Percentiles rank a stretch among this genome's conserved stretches.
Conservation (phyloP, 2,797 vertebrate species). For the Dromococcyx pavoninus region DNA sequence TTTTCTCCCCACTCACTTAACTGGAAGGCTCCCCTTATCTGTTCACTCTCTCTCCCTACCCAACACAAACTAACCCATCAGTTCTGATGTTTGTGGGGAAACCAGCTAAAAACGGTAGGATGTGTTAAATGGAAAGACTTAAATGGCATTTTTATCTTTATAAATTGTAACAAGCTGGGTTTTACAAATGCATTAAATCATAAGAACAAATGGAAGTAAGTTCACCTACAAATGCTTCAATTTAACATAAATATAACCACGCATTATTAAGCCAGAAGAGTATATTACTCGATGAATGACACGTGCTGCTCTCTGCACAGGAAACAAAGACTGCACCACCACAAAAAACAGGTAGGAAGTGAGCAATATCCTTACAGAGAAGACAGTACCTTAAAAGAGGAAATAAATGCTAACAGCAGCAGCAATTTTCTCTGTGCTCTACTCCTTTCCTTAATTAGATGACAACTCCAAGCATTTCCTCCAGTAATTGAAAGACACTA, state of each 20-base stretch:
- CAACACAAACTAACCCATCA: not conserved
- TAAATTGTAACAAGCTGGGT: not conserved
- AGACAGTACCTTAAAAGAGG: not conserved
- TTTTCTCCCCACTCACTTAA: not conserved
- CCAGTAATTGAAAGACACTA: not conserved
- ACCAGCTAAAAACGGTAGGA: not conserved
- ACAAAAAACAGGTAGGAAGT: constrained; percentile 8
- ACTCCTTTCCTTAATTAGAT: not conserved
- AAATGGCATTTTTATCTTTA: not conserved
- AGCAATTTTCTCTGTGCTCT: not conserved
- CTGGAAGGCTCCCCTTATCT: not conserved
- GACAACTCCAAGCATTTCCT: not conserved
- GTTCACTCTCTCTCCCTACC: not conserved
- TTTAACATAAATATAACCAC: not conserved
- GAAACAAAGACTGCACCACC: not conserved
- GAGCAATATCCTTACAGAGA: not conserved
- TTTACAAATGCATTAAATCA: not conserved
- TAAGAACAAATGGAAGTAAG: not conserved
- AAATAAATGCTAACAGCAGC: not conserved
- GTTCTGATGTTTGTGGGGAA: not conserved
- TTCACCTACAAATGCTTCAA: not conserved
- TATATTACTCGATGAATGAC: not conserved
- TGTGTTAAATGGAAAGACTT: not conserved
- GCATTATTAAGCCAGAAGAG: not conserved
- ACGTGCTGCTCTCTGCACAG: not conserved